Evolutionary conservation across 2,113 vertebrate genomes (phyloP).

Genomic region (Podarcis muralis): DNA sequence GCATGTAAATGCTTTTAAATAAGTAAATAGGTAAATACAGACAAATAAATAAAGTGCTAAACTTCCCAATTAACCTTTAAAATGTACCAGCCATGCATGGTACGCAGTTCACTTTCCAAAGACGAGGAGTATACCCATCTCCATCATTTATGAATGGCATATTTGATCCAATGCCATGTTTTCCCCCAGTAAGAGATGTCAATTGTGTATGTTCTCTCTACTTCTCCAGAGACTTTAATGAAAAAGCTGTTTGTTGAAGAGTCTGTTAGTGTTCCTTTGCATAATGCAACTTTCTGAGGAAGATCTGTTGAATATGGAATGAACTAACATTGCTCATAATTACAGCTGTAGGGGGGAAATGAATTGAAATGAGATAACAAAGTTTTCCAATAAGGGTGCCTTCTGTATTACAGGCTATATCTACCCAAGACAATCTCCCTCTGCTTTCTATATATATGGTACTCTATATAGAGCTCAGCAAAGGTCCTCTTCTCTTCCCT

Average conservation of each 20-base stretch:
- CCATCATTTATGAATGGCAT: not conserved
- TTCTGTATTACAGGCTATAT: too few relatives aligned
- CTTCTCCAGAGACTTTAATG: not conserved
- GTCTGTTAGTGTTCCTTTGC: slow-evolving; percentile 4
- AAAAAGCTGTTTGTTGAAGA: not conserved
- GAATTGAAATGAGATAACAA: not conserved
- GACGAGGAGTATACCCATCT: not conserved
- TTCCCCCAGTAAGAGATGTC: not conserved
- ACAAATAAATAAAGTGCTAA: not conserved
- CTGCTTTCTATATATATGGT: not conserved
- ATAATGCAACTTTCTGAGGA: not conserved
- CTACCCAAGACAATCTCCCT: not conserved
- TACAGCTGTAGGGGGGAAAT: not conserved
- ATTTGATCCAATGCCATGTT: not conserved
- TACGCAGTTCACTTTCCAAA: not conserved
- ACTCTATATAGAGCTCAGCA: not conserved
- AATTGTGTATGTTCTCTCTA: slow-evolving; percentile 10
- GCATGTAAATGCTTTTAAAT: not conserved
- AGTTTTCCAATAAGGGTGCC: not conserved
- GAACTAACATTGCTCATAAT: slow-evolving; percentile 1
- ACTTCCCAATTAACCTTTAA: not conserved
- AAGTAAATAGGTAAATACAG: not conserved
- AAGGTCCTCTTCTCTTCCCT: not conserved
- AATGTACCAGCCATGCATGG: not conserved
- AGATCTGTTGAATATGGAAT: not conserved